Base-by-base conservation (phyloP, 92 coral and sea anemone genomes). In the Metridium senile region DNA sequence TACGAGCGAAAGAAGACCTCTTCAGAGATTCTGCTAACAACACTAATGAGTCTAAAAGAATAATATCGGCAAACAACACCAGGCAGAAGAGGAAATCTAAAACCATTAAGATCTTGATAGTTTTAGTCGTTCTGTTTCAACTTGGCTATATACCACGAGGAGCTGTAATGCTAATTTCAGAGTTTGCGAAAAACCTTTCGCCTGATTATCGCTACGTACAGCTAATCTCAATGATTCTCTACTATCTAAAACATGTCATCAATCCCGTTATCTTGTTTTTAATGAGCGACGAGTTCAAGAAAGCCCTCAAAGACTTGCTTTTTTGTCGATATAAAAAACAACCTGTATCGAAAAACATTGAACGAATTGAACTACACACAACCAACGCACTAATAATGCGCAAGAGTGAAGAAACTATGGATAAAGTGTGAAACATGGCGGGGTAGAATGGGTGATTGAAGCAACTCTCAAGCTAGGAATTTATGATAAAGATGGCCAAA, bases 141-240 rank as follows among this genome's bases (percentile, higher is more conserved):
- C 63, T 84, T 39, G 82, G 93, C 34, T 76, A 80, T 49, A 71
- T 88, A 62, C 93, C 93, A 2, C 69, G 89, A 6, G 88, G 86
- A 35, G 53, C 59, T 17, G 39, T 81, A 19, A 88, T 88, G 89
- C 58, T 88, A 0, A 66, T 76, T 18, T 70, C 28, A 4, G 89
- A 88, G 26, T 84, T 88, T 46, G 58, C 86, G 32, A 66, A 29
- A 8, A 66, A 54, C 21, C 31, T 69, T 10, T 70, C 70, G 9
- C 18, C 33, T 1, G 23, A 51, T 20, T 88, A 80, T 46, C 17
- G 43, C 62, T 58, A 75, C 26, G 75, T 53, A 1, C 25, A 62
- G 27, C 66, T 85, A 0, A 45, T 78, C 11, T 54, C 76, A 9
- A 29, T 88, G 39, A 81, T 76, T 28, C 62, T 88, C 28, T 84